These are phyloP conservation scores for Parnassius apollo DNA, from an alignment of 2,888 invertebrate species.

Conservation along the genomic window DNA sequence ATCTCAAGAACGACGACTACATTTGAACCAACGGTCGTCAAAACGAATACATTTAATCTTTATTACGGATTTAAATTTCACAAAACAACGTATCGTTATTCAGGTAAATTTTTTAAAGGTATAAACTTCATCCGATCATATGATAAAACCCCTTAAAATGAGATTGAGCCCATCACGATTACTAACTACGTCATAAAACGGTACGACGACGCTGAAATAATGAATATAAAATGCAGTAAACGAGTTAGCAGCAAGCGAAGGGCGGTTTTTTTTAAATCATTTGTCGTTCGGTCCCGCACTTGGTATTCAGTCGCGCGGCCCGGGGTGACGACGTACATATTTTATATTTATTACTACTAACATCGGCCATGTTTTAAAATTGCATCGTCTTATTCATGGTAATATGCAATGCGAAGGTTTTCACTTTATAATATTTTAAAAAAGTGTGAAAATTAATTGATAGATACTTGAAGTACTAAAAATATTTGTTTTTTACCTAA, in stretches of 20 bases:
- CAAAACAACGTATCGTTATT: too few species aligned
- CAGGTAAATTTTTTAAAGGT: too few species aligned
- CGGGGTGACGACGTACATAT: slow-evolving; percentile 57
- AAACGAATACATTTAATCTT: not conserved
- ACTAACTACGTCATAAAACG: slow-evolving; percentile 51
- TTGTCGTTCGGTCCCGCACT: slow-evolving; percentile 50
- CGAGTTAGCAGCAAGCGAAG: slow-evolving; percentile 39
- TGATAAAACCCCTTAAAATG: slow-evolving; percentile 22
- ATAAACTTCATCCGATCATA: not conserved
- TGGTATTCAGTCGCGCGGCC: slow-evolving; percentile 58
- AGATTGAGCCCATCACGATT: slow-evolving; percentile 40
- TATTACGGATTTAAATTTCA: not conserved
- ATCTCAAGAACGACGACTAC: too few species aligned
- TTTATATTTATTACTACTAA: slow-evolving; percentile 72
- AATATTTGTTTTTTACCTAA: too few species aligned
- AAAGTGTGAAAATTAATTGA: too few species aligned
- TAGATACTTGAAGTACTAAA: too few species aligned
- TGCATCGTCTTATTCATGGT: slow-evolving; percentile 57
- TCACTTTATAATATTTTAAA: not conserved
- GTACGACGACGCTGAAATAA: slow-evolving; percentile 45
- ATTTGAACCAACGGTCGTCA: not conserved
- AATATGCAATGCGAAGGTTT: slow-evolving; percentile 39
- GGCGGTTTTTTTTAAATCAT: slow-evolving; percentile 59
- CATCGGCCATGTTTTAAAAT: slow-evolving; percentile 57
- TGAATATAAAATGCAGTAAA: slow-evolving; percentile 64